Percentiles rank a stretch among this genome's conserved stretches.
These are phyloP conservation scores for Pangasianodon hypophthalmus DNA, from an alignment of 2,113 vertebrate genomes.

Conservation along the genomic window DNA sequence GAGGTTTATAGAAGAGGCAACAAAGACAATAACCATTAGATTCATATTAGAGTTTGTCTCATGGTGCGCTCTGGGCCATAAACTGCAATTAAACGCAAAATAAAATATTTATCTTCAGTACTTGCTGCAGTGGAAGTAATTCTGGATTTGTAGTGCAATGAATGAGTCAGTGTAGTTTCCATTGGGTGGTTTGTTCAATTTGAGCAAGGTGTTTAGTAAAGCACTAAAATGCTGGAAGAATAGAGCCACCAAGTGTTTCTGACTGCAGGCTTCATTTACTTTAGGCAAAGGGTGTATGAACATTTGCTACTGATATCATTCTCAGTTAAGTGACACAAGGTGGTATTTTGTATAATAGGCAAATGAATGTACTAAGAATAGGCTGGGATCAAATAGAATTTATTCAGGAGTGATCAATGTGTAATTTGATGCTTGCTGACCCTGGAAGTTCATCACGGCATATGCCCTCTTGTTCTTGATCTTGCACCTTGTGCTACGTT, in stretches of 20 bases:
- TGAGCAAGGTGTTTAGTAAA: slow-evolving; percentile 54
- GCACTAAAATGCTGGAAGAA: slow-evolving; percentile 49
- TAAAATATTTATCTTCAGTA: slow-evolving; percentile 70
- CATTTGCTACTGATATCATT: slow-evolving; percentile 43
- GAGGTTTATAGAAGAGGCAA: slow-evolving; percentile 52
- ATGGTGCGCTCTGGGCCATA: slow-evolving; percentile 66
- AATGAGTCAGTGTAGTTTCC: slow-evolving; percentile 55
- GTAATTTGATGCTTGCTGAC: not conserved
- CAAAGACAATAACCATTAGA: slow-evolving; percentile 66
- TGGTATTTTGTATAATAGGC: too few relatives aligned
- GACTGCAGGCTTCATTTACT: slow-evolving; percentile 60
- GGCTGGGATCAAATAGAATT: not conserved
- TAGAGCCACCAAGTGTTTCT: slow-evolving; percentile 54
- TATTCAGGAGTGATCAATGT: not conserved
- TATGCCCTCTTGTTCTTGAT: not conserved
- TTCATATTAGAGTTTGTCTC: slow-evolving; percentile 68
- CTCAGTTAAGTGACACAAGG: too few relatives aligned
- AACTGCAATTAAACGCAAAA: slow-evolving; percentile 74
- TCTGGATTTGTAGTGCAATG: slow-evolving; percentile 66
- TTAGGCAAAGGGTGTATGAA: slow-evolving; percentile 43
- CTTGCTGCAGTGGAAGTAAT: slow-evolving; percentile 62
- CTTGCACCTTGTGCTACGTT: not conserved
- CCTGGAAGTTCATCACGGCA: not conserved
- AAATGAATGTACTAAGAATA: not conserved
- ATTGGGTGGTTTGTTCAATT: slow-evolving; percentile 59